Conservation (phyloP, 2,888 invertebrate genomes). For the Troides oblongomaculatus region DNA sequence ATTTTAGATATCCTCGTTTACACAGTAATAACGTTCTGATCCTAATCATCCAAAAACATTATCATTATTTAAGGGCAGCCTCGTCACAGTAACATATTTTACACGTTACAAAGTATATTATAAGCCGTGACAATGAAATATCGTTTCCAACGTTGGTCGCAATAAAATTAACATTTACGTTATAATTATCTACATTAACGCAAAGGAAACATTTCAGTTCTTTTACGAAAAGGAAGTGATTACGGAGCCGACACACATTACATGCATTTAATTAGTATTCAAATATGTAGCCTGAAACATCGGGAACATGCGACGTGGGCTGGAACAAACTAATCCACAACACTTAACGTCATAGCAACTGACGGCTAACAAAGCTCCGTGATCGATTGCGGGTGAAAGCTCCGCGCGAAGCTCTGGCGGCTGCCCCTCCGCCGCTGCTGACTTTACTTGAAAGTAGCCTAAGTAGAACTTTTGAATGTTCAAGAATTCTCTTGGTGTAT, state of each 20-base stretch:
- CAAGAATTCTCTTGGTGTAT: too few relatives aligned
- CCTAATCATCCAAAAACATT: too few relatives aligned
- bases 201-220: not conserved
- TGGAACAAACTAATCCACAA: slow-evolving; percentile 23
- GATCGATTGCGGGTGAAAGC: slow-evolving; percentile 18
- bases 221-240: slow-evolving; percentile 17
- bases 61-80: too few relatives aligned
- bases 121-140: too few relatives aligned
- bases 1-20: too few relatives aligned
- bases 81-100: too few relatives aligned
- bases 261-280: slow-evolving; percentile 28
- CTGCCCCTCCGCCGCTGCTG: not conserved
- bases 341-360: slow-evolving; percentile 23
- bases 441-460: too few relatives aligned
- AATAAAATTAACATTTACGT: too few relatives aligned
- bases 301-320: slow-evolving; percentile 9
- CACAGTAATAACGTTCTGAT: too few relatives aligned
- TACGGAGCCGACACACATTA: slow-evolving; percentile 8
- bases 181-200: not conserved
- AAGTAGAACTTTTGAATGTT: too few relatives aligned
- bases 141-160: too few relatives aligned
- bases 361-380: slow-evolving; percentile 13
- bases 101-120: too few relatives aligned
- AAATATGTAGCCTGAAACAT: slow-evolving; percentile 22
- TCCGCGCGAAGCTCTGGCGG: not conserved